Conservation (phyloP, 1,140 invertebrate species). For the Calephelis virginiensis region DNA sequence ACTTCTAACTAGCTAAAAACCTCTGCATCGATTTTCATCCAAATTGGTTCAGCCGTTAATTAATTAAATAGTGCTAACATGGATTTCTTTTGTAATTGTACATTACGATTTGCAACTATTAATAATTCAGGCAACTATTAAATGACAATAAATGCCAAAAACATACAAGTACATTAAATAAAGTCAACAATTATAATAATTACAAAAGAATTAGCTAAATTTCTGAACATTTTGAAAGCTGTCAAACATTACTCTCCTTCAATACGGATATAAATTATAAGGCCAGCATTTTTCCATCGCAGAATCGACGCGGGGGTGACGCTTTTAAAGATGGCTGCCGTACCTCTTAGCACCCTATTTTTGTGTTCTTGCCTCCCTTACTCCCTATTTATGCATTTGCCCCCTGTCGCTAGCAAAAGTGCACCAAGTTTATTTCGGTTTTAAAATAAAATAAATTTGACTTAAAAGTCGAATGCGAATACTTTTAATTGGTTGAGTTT, state of each 20-base stretch:
- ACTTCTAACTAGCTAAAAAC: too few species aligned
- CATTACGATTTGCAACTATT: too few species aligned
- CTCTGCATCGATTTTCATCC: too few species aligned
- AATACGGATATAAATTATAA: conserved; percentile 40
- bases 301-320: conserved; percentile 52
- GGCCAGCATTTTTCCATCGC: conserved; percentile 44
- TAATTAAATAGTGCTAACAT: too few species aligned
- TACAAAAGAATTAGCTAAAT: not conserved
- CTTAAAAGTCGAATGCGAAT: conserved; percentile 39
- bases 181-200: too few species aligned
- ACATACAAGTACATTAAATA: too few species aligned
- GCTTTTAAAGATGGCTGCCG: conserved; percentile 56
- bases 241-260: conserved; percentile 19
- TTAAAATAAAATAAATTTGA: conserved; percentile 48
- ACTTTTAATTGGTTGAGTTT: conserved; percentile 48
- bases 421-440: conserved; percentile 50
- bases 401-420: conserved; percentile 45
- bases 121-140: too few species aligned
- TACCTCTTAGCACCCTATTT: conserved; percentile 66
- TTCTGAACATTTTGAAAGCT: not conserved
- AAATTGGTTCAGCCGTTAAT: too few species aligned
- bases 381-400: conserved; percentile 49
- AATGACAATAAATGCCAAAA: too few species aligned
- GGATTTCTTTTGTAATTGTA: too few species aligned
- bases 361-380: conserved; percentile 60